These are phyloP conservation scores for Burhinus bistriatus DNA, from an alignment of 2,113 vertebrate genomes.

Conservation along the genomic window DNA sequence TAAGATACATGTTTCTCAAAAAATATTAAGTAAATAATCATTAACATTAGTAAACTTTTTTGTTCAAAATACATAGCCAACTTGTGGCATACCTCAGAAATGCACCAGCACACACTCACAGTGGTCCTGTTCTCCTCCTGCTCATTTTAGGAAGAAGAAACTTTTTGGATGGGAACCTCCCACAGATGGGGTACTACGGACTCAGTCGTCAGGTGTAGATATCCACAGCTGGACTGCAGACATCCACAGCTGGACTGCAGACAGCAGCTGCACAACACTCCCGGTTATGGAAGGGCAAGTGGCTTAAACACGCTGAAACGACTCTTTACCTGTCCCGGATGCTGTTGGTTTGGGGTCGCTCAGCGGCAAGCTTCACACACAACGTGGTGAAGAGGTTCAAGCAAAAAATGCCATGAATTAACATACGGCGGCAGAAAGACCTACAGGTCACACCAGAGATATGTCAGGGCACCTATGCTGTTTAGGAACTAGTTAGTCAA, in stretches of 20 bases:
- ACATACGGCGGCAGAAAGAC: neutral
- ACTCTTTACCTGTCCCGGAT: neutral
- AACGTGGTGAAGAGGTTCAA: neutral
- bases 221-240: neutral
- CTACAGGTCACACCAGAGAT: neutral
- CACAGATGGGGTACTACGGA: neutral
- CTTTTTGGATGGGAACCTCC: neutral
- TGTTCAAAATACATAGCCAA: neutral
- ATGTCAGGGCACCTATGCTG: neutral
- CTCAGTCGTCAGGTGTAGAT: neutral
- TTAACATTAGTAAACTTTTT: neutral
- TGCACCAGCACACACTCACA: accelerated
- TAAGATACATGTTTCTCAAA: neutral
- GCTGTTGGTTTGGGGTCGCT: neutral
- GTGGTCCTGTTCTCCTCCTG: neutral
- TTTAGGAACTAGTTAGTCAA: neutral
- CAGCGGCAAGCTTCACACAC: neutral
- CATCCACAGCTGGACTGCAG: neutral
- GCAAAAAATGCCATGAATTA: neutral
- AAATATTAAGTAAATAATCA: neutral
- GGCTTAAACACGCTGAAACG: neutral
- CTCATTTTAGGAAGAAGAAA: neutral
- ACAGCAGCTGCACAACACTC: neutral
- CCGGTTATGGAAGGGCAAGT: neutral
- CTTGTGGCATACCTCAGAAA: neutral